Evolutionary conservation across 2,797 vertebrate genomes (phyloP).

Genomic region (Euthynnus affinis): DNA sequence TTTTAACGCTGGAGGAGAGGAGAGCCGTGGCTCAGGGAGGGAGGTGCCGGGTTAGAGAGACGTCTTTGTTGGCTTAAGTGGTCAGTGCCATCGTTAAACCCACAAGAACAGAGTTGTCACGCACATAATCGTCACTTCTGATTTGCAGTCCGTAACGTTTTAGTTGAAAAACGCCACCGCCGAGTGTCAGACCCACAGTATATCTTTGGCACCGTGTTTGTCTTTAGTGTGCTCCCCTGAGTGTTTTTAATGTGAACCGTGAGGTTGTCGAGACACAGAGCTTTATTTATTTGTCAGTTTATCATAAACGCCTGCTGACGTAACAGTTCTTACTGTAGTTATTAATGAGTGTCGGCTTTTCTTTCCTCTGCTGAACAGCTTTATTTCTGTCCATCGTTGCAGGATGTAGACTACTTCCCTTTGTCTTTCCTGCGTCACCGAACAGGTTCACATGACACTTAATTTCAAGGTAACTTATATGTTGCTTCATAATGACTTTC

Average conservation of each 20-base stretch:
- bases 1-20: conserved; percentile 46
- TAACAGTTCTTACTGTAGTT: conserved; percentile 23
- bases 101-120: conserved; percentile 38
- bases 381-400: conserved; percentile 28
- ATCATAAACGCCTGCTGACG: conserved; percentile 31
- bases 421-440: conserved; percentile 35
- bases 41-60: conserved; percentile 54
- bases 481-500: conserved; percentile 5
- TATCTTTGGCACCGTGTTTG: conserved; percentile 40
- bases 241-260: conserved; percentile 45
- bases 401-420: conserved; percentile 7
- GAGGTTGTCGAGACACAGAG: conserved; percentile 50
- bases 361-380: conserved; percentile 31
- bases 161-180: conserved; percentile 31
- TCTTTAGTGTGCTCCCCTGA: conserved; percentile 43
- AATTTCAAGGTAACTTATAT: conserved; percentile 30
- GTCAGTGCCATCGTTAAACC: conserved; percentile 53
- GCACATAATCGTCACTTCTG: conserved; percentile 33
- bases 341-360: conserved; percentile 22
- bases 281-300: conserved; percentile 50
- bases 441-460: conserved; percentile 28
- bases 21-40: conserved; percentile 70
- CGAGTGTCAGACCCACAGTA: conserved; percentile 35
- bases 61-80: conserved; percentile 32
- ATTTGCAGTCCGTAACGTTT: conserved; percentile 24